Base-by-base conservation (phyloP, 2,797 vertebrate genomes). In the Pseudochromis fuscus region DNA sequence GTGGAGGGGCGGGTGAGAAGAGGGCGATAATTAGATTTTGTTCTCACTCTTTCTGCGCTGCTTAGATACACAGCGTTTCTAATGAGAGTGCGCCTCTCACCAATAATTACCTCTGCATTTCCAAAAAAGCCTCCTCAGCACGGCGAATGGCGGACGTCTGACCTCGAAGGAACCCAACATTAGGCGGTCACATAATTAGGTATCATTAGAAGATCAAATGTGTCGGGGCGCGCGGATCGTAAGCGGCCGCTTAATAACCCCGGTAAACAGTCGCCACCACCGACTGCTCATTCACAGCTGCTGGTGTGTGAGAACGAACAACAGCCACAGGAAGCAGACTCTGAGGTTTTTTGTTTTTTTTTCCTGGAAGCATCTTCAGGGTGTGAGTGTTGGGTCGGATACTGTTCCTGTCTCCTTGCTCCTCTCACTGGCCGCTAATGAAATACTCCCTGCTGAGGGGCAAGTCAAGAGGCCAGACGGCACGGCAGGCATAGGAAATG, bases 1-100 rank as follows among this genome's bases (percentile, higher is more conserved):
- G 64, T 75, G 62, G 79, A 83, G 56, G 80, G 83, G 86, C 67
- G 85, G 88, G 88, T 86, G 87, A 86, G 89, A 91, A 89, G 81
- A 88, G 83, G 89, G 89, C 69, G 88, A 92, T 94, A 94, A 95
- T 95, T 94, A 91, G 89, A 94, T 94, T 94, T 91, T 89, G 80
- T 88, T 92, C 89, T 79, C 86, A 69, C 87, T 90, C 90, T 84
- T 77, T 72, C 83, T 89, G 84, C 81, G 71, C 84, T 57, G 82
- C 88, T 89, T 91, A 84, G 90, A 90, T 86, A 91, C 88, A 81
- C 84, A 78, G 60, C 18, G 65, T 85, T 87, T 91, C 88, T 92
- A 94, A 93, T 88, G 83, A 93, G 90, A 79, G 75, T 31, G 38
- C 18, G 4, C 64, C 85, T 76, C 81, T 84, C 35, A 23, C 79